A percentile compares a stretch with the other conserved stretches of the same genome.
phyloP scores from a whole-genome alignment of 2,113 vertebrate genomes.

The Leptobrachium leishanense region DNA sequence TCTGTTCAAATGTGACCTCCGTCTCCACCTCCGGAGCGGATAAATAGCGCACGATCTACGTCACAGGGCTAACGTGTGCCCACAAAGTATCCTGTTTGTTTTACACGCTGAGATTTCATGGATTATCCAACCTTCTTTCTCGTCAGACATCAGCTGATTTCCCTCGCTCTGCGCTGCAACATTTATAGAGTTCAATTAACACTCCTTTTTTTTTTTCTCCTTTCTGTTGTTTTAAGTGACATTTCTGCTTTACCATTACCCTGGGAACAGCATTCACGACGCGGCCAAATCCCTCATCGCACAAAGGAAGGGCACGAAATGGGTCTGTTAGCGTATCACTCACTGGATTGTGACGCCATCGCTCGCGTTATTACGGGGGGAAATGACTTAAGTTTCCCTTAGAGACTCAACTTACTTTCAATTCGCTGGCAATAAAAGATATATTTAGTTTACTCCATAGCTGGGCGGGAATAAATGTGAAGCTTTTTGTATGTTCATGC shows the following conservation, averaged over 20 bases:
- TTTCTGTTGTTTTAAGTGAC: background rate
- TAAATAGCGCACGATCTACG: constrained; percentile 1
- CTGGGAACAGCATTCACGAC: background rate
- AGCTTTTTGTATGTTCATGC: background rate
- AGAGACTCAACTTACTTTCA: background rate
- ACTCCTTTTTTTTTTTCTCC: background rate
- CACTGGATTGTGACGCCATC: constrained; percentile 15
- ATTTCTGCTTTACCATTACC: constrained; percentile 24
- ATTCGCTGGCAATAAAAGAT: constrained; percentile 14
- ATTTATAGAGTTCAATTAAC: background rate
- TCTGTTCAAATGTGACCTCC: constrained; percentile 6
- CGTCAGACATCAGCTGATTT: constrained; percentile 34
- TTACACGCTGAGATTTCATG: constrained; percentile 12
- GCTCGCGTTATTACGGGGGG: constrained; percentile 28
- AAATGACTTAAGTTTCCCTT: constrained; percentile 41
- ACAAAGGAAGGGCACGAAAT: constrained; percentile 26
- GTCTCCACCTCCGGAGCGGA: constrained; percentile 27
- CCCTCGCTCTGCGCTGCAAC: constrained; percentile 25
- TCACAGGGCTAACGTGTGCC: constrained; percentile 5
- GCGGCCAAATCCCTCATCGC: background rate
- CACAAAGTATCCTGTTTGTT: constrained; percentile 31
- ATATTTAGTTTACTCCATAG: constrained; percentile 38
- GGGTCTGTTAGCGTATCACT: background rate
- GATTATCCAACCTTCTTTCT: constrained; percentile 1
- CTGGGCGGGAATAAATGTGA: constrained; percentile 7